Evolutionary conservation across 1,140 invertebrate species (phyloP), one percentile per base, ranked within the genome.

Genomic region (Aradophagus sp.): DNA sequence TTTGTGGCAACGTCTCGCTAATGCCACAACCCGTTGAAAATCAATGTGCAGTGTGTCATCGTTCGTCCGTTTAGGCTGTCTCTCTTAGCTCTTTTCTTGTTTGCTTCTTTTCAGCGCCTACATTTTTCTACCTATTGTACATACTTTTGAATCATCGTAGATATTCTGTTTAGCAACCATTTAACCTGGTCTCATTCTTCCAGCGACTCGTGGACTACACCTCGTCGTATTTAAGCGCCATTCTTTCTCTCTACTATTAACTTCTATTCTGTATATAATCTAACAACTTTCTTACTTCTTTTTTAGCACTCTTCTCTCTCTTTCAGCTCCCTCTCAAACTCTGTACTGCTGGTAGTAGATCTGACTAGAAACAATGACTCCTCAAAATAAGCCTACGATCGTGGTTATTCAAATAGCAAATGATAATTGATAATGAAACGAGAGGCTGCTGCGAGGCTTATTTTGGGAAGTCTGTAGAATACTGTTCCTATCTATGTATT

Each of bases 81-180:
- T 65, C 4, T 55, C 10, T 10, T 66, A 16, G 62, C 42, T 48
- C 34, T 52, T 55, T 38, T 68, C 74, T 50, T 79, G 31, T 73
- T 50, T 76, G 73, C 59, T 67, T 72, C 38, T 73, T 77, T 77
- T 76, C 48, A 79, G 50, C 45, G 41, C 66, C 15, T 79, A 67
- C 50, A 66, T 52, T 71, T 31, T 77, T 67, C 76, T 61, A 66
- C 56, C 63, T 56, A 47, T 23, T 47, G 53, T 52, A 67, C 11
- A 58, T 44, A 66, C 20, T 13, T 44, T 56, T 10, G 31, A 50
- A 32, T 36, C 62, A 69, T 50, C 50, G 59, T 66, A 53, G 52
- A 45, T 67, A 50, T 42, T 59, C 50, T 78, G 44, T 35, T 68
- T 72, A 66, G 56, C 36, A 68, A 38, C 45, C 66, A 72, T 38